Evolutionary conservation across 30 jellyfish, hydroid and myxozoan genomes (phyloP).

Genomic region (Aurelia aurita complex sp. Pacific): DNA sequence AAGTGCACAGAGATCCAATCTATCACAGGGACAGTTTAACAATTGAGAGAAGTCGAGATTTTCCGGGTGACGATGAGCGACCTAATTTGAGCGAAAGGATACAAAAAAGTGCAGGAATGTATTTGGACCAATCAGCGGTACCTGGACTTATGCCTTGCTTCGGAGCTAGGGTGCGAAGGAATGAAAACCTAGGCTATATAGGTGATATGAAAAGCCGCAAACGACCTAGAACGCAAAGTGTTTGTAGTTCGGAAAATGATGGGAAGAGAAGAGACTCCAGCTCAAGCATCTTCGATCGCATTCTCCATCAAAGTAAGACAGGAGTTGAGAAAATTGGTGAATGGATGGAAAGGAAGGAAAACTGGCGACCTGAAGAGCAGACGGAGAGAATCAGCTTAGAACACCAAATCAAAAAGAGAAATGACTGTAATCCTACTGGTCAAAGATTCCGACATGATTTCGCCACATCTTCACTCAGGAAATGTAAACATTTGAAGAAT

Average conservation of each 20-base stretch:
- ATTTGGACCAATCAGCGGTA: background rate
- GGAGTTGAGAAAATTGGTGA: background rate
- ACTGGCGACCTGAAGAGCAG: background rate
- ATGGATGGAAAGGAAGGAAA: slow-evolving; percentile 11
- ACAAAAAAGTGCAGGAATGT: background rate
- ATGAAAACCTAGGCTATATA: background rate
- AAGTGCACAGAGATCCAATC: too few species aligned
- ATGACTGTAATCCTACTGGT: background rate
- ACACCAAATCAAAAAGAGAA: background rate
- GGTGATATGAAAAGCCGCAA: too few species aligned
- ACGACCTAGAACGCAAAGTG: too few species aligned
- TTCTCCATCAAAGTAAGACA: slow-evolving; percentile 17
- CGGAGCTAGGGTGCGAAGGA: slow-evolving; percentile 17
- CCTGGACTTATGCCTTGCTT: slow-evolving; percentile 13
- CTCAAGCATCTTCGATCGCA: slow-evolving; percentile 1
- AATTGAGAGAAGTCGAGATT: too few species aligned
- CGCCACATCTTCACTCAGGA: slow-evolving; percentile 8
- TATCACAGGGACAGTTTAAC: too few species aligned
- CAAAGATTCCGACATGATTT: background rate
- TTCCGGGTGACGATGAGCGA: background rate
- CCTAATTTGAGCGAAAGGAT: background rate
- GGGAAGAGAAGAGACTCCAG: too few species aligned
- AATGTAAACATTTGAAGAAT: slow-evolving; percentile 18
- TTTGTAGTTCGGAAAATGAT: too few species aligned
- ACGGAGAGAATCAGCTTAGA: background rate